Percentiles rank a stretch among this genome's conserved stretches.
Evolutionary conservation across 2,888 invertebrate genomes (phyloP).

Genomic region (Pristionchus entomophagus): DNA sequence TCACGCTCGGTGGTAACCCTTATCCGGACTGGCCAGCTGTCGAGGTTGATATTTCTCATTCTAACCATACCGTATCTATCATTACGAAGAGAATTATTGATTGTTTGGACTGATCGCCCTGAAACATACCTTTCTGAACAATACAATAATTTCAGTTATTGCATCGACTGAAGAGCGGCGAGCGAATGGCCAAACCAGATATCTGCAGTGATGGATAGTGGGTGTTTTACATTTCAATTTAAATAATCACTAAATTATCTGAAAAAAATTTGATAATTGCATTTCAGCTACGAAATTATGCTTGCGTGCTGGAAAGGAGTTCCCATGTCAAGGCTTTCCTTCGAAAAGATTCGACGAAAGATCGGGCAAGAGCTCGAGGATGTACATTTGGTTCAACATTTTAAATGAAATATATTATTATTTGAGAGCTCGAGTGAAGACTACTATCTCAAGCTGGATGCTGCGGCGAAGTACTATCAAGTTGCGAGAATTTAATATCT

Average conservation of each 20-base stretch:
- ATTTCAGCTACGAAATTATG: constrained; percentile 1
- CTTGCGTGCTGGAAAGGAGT: not conserved
- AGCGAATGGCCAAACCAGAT: constrained; percentile 1
- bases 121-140: not conserved
- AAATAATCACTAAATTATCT: not conserved
- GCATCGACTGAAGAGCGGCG: not conserved
- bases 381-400: not conserved
- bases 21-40: constrained; percentile 31
- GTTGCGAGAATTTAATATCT: not conserved
- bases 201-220: not conserved
- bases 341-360: not conserved
- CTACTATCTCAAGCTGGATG: constrained; percentile 10
- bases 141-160: constrained; percentile 14
- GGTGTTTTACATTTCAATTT: not conserved
- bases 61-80: not conserved
- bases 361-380: not conserved
- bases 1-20: constrained; percentile 8
- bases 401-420: not conserved
- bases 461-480: constrained; percentile 10
- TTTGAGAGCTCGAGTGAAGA: not conserved
- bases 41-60: not conserved
- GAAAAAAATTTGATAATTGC: not conserved
- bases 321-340: not conserved
- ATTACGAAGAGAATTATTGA: not conserved
- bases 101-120: not conserved